These are phyloP conservation scores for Dasypus novemcinctus DNA, from an alignment of 2,113 vertebrate species.

Conservation along the genomic window DNA sequence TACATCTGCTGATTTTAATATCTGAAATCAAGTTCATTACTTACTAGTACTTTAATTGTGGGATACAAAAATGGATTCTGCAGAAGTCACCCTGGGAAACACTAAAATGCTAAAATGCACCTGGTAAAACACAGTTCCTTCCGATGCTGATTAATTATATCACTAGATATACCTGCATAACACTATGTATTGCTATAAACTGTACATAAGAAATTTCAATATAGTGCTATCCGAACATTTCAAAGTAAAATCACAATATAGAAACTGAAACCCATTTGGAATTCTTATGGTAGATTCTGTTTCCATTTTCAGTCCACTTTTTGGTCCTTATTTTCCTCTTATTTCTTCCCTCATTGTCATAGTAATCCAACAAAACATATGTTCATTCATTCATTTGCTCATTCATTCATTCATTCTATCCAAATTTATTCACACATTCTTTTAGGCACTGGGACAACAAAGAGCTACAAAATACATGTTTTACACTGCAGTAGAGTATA, in stretches of 20 bases:
- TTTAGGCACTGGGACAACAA: not conserved
- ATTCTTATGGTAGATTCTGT: not conserved
- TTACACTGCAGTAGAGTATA: not conserved
- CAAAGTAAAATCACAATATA: not conserved
- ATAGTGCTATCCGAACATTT: not conserved
- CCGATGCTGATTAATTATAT: not conserved
- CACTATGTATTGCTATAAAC: no score
- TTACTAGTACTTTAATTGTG: not conserved
- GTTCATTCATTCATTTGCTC: not conserved
- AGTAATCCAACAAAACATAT: not conserved
- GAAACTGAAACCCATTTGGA: not conserved
- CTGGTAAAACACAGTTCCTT: not conserved
- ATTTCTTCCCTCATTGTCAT: not conserved
- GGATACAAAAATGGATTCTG: not conserved
- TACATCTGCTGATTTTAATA: not conserved
- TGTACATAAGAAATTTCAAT: not conserved
- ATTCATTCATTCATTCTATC: not conserved
- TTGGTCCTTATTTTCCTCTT: not conserved
- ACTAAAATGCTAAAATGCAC: constrained; percentile 17
- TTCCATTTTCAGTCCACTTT: not conserved
- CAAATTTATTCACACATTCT: not conserved
- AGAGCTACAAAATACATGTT: not conserved
- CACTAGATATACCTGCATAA: not conserved
- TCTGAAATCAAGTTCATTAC: not conserved
- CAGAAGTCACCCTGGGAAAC: not conserved